Evolutionary conservation across 2,113 vertebrate species (phyloP).

Genomic region (Austrofundulus limnaeus): DNA sequence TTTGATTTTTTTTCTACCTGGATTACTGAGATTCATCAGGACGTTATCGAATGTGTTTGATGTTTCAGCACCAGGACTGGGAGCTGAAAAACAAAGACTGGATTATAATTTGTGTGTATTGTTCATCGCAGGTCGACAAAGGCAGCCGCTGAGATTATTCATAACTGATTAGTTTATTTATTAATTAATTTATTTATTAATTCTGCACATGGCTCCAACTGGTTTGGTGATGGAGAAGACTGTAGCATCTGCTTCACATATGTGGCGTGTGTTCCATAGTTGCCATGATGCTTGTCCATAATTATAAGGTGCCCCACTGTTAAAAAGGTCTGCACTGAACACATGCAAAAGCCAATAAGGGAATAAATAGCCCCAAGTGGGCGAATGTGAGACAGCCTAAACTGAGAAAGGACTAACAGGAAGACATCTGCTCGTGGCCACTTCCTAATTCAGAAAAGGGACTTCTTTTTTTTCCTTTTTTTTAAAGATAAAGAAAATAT

Average conservation of each 20-base stretch:
- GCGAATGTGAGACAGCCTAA: slow-evolving; percentile 62
- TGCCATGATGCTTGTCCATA: slow-evolving; percentile 69
- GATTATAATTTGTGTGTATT: slow-evolving; percentile 5
- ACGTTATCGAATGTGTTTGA: too few relatives aligned
- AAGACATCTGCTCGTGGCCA: slow-evolving; percentile 69
- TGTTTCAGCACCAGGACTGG: neutral
- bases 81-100: neutral
- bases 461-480: slow-evolving; percentile 25
- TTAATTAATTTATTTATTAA: slow-evolving; percentile 25
- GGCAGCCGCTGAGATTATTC: slow-evolving; percentile 13
- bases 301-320: slow-evolving; percentile 70
- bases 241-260: slow-evolving; percentile 73
- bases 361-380: slow-evolving; percentile 72
- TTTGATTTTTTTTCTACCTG: too few relatives aligned
- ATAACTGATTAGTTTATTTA: slow-evolving; percentile 27
- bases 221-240: slow-evolving; percentile 40
- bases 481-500: slow-evolving; percentile 58
- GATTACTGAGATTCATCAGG: too few relatives aligned
- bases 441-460: slow-evolving; percentile 48
- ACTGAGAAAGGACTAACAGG: slow-evolving; percentile 71
- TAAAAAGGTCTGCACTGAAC: slow-evolving; percentile 63
- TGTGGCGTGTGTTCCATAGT: slow-evolving; percentile 47
- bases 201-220: slow-evolving; percentile 32
- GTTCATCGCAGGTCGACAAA: neutral
- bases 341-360: slow-evolving; percentile 65